phyloP scores from a whole-genome alignment of 1,140 invertebrate genomes.

The Phocides pigmalion region DNA sequence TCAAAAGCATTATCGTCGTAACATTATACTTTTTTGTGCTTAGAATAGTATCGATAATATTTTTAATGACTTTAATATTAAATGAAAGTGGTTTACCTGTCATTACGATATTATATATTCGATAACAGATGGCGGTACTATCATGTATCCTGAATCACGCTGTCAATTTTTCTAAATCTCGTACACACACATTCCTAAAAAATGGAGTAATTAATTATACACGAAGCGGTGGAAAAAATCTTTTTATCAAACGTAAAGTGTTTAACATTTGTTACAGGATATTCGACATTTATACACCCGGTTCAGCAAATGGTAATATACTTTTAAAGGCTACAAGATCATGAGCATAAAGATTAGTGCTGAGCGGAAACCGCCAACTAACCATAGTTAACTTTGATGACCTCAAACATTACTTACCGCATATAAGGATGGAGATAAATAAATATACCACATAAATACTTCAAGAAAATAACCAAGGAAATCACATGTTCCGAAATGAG shows the following conservation, averaged over 20 bases:
- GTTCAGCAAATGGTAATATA: not conserved
- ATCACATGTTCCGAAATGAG: conserved; percentile 24
- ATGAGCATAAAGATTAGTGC: conserved; percentile 17
- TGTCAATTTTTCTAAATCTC: too few relatives aligned
- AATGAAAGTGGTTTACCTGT: not conserved
- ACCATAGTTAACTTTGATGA: conserved; percentile 8
- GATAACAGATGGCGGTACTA: not conserved
- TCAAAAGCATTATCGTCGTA: too few relatives aligned
- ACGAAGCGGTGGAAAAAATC: too few relatives aligned
- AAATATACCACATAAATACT: conserved; percentile 5
- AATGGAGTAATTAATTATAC: too few relatives aligned
- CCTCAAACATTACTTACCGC: not conserved
- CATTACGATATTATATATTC: not conserved
- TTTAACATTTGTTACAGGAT: too few relatives aligned
- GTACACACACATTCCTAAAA: too few relatives aligned
- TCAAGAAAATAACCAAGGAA: conserved; percentile 17
- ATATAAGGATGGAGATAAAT: not conserved
- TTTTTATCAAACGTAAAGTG: not conserved
- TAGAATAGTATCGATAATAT: not conserved
- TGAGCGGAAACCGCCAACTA: conserved; percentile 21
- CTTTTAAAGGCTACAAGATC: conserved; percentile 3
- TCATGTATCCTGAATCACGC: too few relatives aligned
- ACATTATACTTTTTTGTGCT: not conserved
- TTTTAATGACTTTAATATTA: not conserved
- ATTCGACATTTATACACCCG: too few relatives aligned